A percentile compares a stretch with the other conserved stretches of the same genome.
Conservation (phyloP, 2,888 invertebrate species). For the Cosmopolites sordidus region DNA sequence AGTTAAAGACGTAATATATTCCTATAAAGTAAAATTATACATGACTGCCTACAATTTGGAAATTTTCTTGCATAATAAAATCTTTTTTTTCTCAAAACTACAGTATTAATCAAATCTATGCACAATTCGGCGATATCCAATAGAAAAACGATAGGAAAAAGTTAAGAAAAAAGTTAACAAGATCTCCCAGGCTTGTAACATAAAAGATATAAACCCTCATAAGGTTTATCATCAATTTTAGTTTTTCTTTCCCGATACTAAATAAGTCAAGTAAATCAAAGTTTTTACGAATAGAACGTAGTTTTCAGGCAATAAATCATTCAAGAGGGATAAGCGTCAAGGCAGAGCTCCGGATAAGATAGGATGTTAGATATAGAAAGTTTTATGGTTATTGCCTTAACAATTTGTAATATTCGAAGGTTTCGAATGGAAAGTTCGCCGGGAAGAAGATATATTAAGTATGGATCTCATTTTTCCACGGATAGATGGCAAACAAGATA, state of each 20-base stretch:
- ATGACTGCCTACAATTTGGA: no score
- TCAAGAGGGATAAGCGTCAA: constrained; percentile 20
- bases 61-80: no score
- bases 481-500: not conserved
- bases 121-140: no score
- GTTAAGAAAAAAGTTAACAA: constrained; percentile 11
- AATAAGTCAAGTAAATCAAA: constrained; percentile 27
- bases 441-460: constrained; percentile 1
- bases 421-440: not conserved
- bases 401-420: constrained; percentile 13
- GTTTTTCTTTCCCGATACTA: constrained; percentile 23
- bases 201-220: constrained; percentile 19
- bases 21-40: no score
- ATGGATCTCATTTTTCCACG: not conserved
- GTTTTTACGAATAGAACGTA: constrained; percentile 22
- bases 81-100: no score
- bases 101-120: no score
- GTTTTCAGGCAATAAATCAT: constrained; percentile 25
- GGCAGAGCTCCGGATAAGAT: constrained; percentile 15
- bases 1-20: no score
- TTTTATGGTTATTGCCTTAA: constrained; percentile 16
- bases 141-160: not conserved
- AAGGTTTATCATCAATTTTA: constrained; percentile 27
- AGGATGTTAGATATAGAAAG: constrained; percentile 18
- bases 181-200: constrained; percentile 10